Evolutionary conservation across 2,113 vertebrate species (phyloP).

Genomic region (Ophthalmolycus amberensis): DNA sequence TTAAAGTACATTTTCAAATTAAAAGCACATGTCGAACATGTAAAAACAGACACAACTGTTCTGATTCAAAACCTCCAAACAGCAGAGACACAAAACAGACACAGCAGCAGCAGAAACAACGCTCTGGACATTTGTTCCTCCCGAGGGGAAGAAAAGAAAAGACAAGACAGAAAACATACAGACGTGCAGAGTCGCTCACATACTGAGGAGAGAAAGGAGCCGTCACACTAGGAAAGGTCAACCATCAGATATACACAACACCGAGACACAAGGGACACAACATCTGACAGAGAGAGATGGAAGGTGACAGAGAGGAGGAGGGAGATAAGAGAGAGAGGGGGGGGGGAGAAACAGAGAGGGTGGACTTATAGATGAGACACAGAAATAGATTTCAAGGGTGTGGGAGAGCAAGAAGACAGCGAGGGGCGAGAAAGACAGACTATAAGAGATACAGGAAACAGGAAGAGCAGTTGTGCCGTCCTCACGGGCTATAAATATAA

Average conservation of each 20-base stretch:
- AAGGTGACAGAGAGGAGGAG: conserved; percentile 62
- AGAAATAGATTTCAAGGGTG: conserved; percentile 79
- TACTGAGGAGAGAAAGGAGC: conserved; percentile 81
- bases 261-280: conserved; percentile 67
- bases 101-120: conserved; percentile 58
- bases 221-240: conserved; percentile 83
- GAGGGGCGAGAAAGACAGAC: conserved; percentile 63
- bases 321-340: conserved; percentile 26
- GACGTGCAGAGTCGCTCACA: conserved; percentile 40
- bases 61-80: conserved; percentile 8
- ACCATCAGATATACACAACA: conserved; percentile 80
- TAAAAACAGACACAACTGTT: not conserved
- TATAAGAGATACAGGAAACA: conserved; percentile 73
- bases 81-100: conserved; percentile 57
- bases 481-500: conserved; percentile 77
- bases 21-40: not conserved
- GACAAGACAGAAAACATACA: conserved; percentile 66
- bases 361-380: conserved; percentile 59
- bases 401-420: conserved; percentile 57
- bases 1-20: not conserved
- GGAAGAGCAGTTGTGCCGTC: conserved; percentile 43
- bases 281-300: conserved; percentile 74
- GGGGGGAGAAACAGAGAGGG: conserved; percentile 17
- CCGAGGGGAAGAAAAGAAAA: not conserved
- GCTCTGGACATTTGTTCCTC: conserved; percentile 58